Evolutionary conservation across 1,140 invertebrate genomes (phyloP).

Genomic region (Acromyrmex charruanus): DNA sequence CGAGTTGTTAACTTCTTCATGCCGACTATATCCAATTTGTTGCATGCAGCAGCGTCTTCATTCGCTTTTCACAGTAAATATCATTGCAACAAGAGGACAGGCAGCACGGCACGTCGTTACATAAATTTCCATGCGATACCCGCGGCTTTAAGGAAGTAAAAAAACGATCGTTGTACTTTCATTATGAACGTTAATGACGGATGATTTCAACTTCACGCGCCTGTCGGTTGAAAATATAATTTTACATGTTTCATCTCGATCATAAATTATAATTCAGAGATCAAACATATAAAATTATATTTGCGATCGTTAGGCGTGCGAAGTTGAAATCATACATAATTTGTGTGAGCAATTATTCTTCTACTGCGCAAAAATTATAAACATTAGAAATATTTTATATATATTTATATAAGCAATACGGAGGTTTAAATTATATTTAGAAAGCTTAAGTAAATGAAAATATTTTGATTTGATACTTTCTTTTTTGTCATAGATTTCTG

Average conservation of each 20-base stretch:
- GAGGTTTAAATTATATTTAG: background rate
- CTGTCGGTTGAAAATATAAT: background rate
- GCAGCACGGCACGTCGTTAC: slow-evolving; percentile 30
- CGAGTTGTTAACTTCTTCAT: slow-evolving; percentile 62
- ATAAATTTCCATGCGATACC: slow-evolving; percentile 38
- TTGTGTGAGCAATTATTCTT: background rate
- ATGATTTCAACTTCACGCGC: background rate
- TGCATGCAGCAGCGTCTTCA: slow-evolving; percentile 58
- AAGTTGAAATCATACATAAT: too few species aligned
- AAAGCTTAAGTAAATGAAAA: background rate
- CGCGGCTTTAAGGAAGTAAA: background rate
- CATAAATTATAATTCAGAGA: background rate
- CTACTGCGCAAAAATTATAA: background rate
- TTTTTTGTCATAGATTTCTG: background rate
- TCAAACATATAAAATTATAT: too few species aligned
- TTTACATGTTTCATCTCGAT: background rate
- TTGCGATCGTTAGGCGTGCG: too few species aligned
- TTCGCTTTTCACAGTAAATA: slow-evolving; percentile 65
- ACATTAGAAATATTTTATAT: background rate
- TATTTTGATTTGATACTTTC: background rate
- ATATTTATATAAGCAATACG: background rate
- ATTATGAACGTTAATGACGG: background rate
- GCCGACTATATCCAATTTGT: slow-evolving; percentile 56
- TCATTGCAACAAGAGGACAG: slow-evolving; percentile 43
- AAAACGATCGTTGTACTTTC: background rate